phyloP scores from a whole-genome alignment of 2,113 vertebrate genomes.

The Pelodiscus sinensis region DNA sequence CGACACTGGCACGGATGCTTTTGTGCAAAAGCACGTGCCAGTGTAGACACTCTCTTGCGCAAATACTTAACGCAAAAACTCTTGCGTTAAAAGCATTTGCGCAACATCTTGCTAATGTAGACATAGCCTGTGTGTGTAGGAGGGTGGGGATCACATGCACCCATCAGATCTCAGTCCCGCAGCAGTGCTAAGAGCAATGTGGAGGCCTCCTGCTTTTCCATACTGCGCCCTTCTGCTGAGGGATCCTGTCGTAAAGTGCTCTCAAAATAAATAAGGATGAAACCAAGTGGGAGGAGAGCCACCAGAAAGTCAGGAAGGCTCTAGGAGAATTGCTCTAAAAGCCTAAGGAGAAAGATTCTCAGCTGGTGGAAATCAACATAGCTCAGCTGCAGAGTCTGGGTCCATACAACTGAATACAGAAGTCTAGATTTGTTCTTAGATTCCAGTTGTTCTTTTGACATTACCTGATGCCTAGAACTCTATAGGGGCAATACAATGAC shows the following conservation, averaged over 20 bases:
- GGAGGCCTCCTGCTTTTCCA: background rate
- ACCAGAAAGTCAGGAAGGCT: background rate
- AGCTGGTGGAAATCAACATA: background rate
- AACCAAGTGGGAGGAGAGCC: background rate
- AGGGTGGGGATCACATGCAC: background rate
- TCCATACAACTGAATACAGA: background rate
- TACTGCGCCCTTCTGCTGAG: background rate
- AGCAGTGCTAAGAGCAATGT: background rate
- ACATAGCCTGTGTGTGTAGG: too few species aligned
- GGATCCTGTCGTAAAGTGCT: background rate
- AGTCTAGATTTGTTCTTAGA: background rate
- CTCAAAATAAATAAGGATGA: background rate
- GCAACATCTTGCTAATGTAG: too few species aligned
- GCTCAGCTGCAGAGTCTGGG: background rate
- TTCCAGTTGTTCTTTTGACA: background rate
- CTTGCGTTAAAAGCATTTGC: too few species aligned
- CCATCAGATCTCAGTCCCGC: background rate
- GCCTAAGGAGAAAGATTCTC: background rate
- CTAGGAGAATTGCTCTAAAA: background rate
- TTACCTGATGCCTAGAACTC: background rate
- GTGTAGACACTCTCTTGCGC: too few species aligned
- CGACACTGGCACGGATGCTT: too few species aligned
- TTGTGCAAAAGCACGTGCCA: too few species aligned
- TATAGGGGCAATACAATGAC: background rate
- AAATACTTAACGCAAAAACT: too few species aligned